Evolutionary conservation across 2,113 vertebrate genomes (phyloP), one percentile per base, ranked within the genome.

Genomic region (Tragelaphus buxtoni): DNA sequence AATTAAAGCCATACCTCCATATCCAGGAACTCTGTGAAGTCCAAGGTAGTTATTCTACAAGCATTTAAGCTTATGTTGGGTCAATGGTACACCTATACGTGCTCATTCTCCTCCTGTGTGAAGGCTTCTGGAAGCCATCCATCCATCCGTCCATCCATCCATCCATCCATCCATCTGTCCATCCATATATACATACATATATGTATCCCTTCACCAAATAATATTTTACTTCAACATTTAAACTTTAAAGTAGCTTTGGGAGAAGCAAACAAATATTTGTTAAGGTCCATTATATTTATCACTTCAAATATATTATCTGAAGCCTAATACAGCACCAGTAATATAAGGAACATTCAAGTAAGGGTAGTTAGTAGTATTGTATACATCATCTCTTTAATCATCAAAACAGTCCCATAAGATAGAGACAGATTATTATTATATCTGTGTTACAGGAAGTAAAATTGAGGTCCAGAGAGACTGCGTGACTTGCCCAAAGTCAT

Each of bases 1-100:
- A 98, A 98, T 98, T 98, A 98, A 98, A 97, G 96, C 82, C 56
- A 97, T 98, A 65, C 51, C 94, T 98, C 97, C 49, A 22, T 96
- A 98, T 93, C 58, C 91, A 96, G 97, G 80, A 97, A 28, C 63
- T 80, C 96, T 79, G 42, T 74, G 49, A 94, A 93, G 82, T 97
- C 88, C 51, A 93, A 94, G 94, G 82, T 26, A 39, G 51, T 95
- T 97, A 84, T 53, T 93, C 63, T 53, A 65, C 91, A 91, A 77
- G 69, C 47, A 26, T 14, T 35, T 85, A 87, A 96, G 82, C 77
- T 47, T 90, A 32, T 86, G 49, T 82, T 28, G 13, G 63, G 24
- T 51, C 81, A 79, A 20, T 14, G 16, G 81, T 55, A 28, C 12
- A 11, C 47, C 53, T 17, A 53, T 1, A 53, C 20, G 35, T 20